Conservation (phyloP, 1,140 invertebrate genomes). For the Carposina sasakii region DNA sequence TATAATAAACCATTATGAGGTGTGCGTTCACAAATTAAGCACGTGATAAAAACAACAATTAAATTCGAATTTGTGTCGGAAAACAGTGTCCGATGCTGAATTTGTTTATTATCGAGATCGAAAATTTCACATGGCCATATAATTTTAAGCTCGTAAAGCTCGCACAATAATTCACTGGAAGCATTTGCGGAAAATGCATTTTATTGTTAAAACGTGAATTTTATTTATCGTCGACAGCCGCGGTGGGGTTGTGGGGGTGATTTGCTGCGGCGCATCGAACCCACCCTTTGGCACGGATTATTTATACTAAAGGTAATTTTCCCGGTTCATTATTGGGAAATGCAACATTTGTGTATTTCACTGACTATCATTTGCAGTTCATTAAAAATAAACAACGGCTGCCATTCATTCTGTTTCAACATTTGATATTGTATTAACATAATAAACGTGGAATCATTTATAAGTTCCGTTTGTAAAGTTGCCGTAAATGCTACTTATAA, state of each 20-base stretch:
- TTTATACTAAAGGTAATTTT: slow-evolving; percentile 72
- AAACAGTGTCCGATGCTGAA: slow-evolving; percentile 54
- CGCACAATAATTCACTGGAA: slow-evolving; percentile 67
- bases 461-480: slow-evolving; percentile 20
- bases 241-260: slow-evolving; percentile 53
- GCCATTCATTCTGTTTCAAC: slow-evolving; percentile 18
- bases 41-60: too few species aligned
- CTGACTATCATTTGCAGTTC: slow-evolving; percentile 60
- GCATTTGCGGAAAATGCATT: slow-evolving; percentile 73
- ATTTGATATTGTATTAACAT: slow-evolving; percentile 3
- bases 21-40: too few species aligned
- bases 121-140: slow-evolving; percentile 70
- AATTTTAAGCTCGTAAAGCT: slow-evolving; percentile 72
- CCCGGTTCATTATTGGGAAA: slow-evolving; percentile 69
- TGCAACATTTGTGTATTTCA: slow-evolving; percentile 67
- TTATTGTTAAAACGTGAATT: slow-evolving; percentile 73
- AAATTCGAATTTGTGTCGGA: slow-evolving; percentile 17
- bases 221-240: slow-evolving; percentile 69
- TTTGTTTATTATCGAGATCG: slow-evolving; percentile 66
- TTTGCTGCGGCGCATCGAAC: slow-evolving; percentile 66
- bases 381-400: slow-evolving; percentile 54
- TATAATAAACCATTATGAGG: too few species aligned
- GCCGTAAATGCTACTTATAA: too few species aligned
- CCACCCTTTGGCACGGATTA: slow-evolving; percentile 69
- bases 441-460: slow-evolving; percentile 23